Percentiles rank a stretch among this genome's conserved stretches.
Conservation (phyloP, 2,888 invertebrate genomes). For the Parelbella ahira region DNA sequence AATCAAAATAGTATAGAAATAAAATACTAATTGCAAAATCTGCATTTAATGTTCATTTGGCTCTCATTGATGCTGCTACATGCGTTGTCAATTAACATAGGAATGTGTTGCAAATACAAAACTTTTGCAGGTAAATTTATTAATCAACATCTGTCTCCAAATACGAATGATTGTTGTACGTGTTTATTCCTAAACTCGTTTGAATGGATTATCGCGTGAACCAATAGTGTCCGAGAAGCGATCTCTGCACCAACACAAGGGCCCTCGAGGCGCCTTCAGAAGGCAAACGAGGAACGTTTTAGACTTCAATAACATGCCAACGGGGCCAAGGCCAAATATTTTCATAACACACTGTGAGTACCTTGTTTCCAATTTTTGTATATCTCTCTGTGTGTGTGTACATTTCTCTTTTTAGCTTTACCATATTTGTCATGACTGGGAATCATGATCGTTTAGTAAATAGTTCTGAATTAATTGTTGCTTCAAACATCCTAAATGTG, state of each 20-base stretch:
- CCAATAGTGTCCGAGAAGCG: constrained; percentile 31
- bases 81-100: too few relatives aligned
- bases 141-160: too few relatives aligned
- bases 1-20: too few relatives aligned
- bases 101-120: too few relatives aligned
- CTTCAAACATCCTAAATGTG: too few relatives aligned
- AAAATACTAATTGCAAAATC: too few relatives aligned
- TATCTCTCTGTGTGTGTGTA: constrained; percentile 1
- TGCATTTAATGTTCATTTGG: too few relatives aligned
- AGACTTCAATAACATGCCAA: constrained; percentile 45
- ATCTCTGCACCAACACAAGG: constrained; percentile 29
- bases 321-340: constrained; percentile 38
- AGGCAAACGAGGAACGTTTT: constrained; percentile 37
- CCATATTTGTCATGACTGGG: constrained; percentile 9
- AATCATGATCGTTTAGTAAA: too few relatives aligned
- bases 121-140: too few relatives aligned
- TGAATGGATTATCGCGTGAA: constrained; percentile 34
- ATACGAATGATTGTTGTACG: too few relatives aligned
- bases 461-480: too few relatives aligned
- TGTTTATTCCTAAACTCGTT: constrained; percentile 27
- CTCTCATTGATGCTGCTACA: too few relatives aligned
- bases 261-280: constrained; percentile 31
- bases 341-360: constrained; percentile 30
- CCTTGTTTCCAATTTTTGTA: constrained; percentile 13
- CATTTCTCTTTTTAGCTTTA: constrained; percentile 13